Evolutionary conservation across 2,113 vertebrate genomes (phyloP), one percentile per base, ranked within the genome.

Genomic region (Sinocyclocheilus anshuiensis): DNA sequence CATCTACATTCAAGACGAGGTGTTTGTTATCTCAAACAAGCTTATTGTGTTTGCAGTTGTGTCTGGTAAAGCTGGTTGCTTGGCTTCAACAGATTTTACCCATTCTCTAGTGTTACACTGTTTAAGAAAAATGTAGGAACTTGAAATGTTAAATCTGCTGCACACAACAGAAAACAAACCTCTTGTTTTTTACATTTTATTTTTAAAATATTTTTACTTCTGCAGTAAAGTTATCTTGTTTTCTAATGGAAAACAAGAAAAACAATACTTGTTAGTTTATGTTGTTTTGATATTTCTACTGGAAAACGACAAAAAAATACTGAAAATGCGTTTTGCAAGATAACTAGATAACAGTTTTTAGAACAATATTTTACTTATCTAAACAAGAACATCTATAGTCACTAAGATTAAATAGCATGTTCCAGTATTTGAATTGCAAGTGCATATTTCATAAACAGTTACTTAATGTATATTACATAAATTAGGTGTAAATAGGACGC

Each of bases 1-100:
- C 77, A 63, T 80, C 20, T 61, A 63, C 33, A 80, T 80, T 80
- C 55, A 42, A 39, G 57, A 20, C 55, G 6, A 80, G 53, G 20
- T 39, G 77, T 36, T 61, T 61, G 57, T 59, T 29, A 61, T 80
- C 18, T 39, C 55, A 42, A 80, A 42, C 36, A 33, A 80, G 77
- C 36, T 80, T 59, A 80, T 61, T 77, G 75, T 77, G 33, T 50
- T 55, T 55, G 48, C 26, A 18, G 16, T 18, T 53, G 42, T 33
- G 48, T 26, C 53, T 55, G 48, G 8, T 55, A 3, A 55, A 77
- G 72, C 24, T 20, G 48, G 48, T 55, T 45, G 12, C 72, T 50
- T 7, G 11, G n/a, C 6, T 76, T 72, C 45, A 76, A 26, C 6
- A 48, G 11, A 76, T 26, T 48, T 24, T 0, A 12, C 11, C n/a